Conservation (phyloP, 2,797 vertebrate species). For the Helostoma temminkii region DNA sequence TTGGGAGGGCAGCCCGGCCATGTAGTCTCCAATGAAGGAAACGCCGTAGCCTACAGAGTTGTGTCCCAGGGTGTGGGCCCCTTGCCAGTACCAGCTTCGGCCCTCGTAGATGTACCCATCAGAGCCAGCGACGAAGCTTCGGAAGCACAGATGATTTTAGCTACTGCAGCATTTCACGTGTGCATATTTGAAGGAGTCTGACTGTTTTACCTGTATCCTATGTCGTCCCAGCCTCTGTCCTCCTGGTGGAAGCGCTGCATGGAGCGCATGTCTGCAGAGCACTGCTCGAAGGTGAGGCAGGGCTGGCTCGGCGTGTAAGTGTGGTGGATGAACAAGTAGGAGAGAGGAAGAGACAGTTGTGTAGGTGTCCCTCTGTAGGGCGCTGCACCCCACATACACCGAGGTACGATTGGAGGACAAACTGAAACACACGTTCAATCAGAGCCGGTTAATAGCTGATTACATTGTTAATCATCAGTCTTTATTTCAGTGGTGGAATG, state of each 20-base stretch:
- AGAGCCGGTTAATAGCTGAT: slow-evolving; percentile 1
- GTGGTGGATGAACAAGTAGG: slow-evolving; percentile 90
- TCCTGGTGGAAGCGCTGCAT: slow-evolving; percentile 93
- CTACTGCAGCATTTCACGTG: neutral
- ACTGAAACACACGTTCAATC: slow-evolving; percentile 72
- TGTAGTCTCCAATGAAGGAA: slow-evolving; percentile 89
- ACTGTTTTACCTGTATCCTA: slow-evolving; percentile 89
- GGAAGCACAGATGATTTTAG: neutral
- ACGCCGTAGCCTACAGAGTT: slow-evolving; percentile 89
- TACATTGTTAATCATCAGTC: too few relatives aligned
- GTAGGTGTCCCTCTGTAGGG: slow-evolving; percentile 87
- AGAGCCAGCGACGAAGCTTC: slow-evolving; percentile 90
- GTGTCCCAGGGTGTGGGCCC: slow-evolving; percentile 89
- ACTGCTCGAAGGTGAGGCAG: slow-evolving; percentile 84
- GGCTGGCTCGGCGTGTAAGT: slow-evolving; percentile 80
- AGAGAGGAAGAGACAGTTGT: slow-evolving; percentile 82
- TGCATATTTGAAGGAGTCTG: too few relatives aligned
- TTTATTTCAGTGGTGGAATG: too few relatives aligned
- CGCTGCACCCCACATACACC: slow-evolving; percentile 89
- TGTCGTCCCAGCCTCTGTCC: slow-evolving; percentile 87
- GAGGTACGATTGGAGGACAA: slow-evolving; percentile 88
- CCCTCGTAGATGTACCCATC: slow-evolving; percentile 92
- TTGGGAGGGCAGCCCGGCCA: slow-evolving; percentile 68
- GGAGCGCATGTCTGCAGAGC: slow-evolving; percentile 86
- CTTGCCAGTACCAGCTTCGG: slow-evolving; percentile 88